Base-by-base conservation (phyloP, 2,888 invertebrate species). In the Ophioninae sp. region DNA sequence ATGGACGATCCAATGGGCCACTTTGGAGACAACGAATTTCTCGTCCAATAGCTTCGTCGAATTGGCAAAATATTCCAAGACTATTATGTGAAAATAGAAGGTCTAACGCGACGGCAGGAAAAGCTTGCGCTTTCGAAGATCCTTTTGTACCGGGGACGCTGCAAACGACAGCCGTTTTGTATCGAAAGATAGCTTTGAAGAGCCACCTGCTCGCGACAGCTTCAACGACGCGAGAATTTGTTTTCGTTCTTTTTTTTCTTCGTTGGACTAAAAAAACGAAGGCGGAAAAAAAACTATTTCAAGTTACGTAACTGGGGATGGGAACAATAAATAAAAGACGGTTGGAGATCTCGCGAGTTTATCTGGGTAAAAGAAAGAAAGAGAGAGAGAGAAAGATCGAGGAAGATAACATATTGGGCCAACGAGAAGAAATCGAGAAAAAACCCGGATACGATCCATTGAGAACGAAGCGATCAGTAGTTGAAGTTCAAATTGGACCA, bases 401-500 rank as follows among this genome's bases (percentile, higher is more conserved):
- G 61, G 23, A 39, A 64, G 41, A 64, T 61, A 56, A 39, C 30
- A 61, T 20, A 44, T 62, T 44, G 65, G 21, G 61, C 30, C 30
- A 50, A 30, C 44, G 30, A 41, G 73, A 62, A 39, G n/a, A 57
- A 57, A 39, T 13, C 62, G 21, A 64, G 17, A 10, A 57, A 20
- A 67, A 39, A 56, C 39, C 67, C 56, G 80, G 67, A 81, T 70
- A 56, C 30, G 68, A 69, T 76, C 70, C 75, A 79, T 73, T 76
- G 79, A 82, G 75, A 82, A 56, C 57, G 68, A 74, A 62, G 57
- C 44, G 59, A 64, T 79, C 65, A 68, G 77, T 73, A 65, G 68
- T 73, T 78, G 74, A 81, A 44, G 81, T 77, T 65, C 64, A 64
- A 78, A 64, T 50, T 80, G 72, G 44, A 65, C 74, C 81, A 72